Evolutionary conservation across 2,797 vertebrate species (phyloP).

Genomic region (Catostomus latipinnis): DNA sequence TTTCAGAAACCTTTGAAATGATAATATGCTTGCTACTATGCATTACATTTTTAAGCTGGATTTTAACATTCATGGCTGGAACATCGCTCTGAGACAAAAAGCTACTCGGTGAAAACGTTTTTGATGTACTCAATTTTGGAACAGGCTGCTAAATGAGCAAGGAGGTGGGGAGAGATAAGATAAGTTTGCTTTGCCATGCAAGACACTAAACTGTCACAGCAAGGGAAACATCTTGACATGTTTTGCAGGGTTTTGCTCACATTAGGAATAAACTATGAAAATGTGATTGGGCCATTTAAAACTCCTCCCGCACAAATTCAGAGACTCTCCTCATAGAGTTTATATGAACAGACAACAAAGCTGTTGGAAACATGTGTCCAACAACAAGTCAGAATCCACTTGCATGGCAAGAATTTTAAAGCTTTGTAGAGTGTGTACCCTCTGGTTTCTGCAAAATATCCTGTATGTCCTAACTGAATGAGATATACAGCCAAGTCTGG

Average conservation of each 20-base stretch:
- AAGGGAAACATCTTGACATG: slow-evolving; percentile 24
- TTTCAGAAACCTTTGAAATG: slow-evolving; percentile 61
- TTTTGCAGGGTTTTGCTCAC: slow-evolving; percentile 25
- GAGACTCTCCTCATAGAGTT: background rate
- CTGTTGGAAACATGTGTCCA: slow-evolving; percentile 20
- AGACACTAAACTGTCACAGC: slow-evolving; percentile 40
- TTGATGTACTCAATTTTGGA: slow-evolving; percentile 55
- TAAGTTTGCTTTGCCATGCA: slow-evolving; percentile 23
- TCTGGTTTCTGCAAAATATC: slow-evolving; percentile 14
- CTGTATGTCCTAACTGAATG: slow-evolving; percentile 2
- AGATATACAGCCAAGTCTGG: background rate
- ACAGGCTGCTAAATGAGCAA: slow-evolving; percentile 46
- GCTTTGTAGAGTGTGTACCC: background rate
- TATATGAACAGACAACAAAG: background rate
- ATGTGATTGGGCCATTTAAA: slow-evolving; percentile 16
- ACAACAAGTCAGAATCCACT: slow-evolving; percentile 26
- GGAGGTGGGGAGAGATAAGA: slow-evolving; percentile 51
- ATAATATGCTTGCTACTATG: slow-evolving; percentile 56
- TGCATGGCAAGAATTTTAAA: background rate
- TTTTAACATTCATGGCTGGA: slow-evolving; percentile 52
- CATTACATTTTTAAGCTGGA: slow-evolving; percentile 56
- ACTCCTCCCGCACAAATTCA: slow-evolving; percentile 5
- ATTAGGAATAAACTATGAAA: slow-evolving; percentile 35
- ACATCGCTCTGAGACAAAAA: slow-evolving; percentile 60
- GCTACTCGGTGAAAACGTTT: slow-evolving; percentile 52